Evolutionary conservation across 92 coral and sea anemone species (phyloP), one percentile per base, ranked within the genome.

Genomic region (Heteractis magnifica): DNA sequence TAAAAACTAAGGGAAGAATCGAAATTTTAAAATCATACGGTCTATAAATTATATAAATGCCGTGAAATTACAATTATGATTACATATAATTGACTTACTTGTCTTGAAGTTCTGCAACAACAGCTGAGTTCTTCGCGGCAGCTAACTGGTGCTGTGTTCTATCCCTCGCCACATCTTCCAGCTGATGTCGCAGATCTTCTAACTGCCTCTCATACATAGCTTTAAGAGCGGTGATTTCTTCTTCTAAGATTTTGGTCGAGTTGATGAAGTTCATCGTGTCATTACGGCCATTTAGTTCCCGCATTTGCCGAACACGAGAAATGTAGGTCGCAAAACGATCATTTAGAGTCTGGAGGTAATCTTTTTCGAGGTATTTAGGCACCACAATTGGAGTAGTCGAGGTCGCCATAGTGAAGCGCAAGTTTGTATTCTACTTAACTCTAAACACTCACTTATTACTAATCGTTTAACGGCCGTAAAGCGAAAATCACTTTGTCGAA

Each of bases 301-400:
- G 95, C 98, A 95, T 94, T 87, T 94, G 95, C 41, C 98, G 88
- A 51, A 95, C 98, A 49, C 98, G 98, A 18, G 98, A 95, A 20
- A 95, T 88, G 79, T 95, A 95, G 76, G 94, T 79, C n/a, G 98
- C 89, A 81, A 95, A 95, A 53, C 98, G 95, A 84, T 95, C 98
- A 59, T 94, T 95, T 26, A 95, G 91, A 77, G 87, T 94, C 79
- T 94, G 93, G 12, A 95, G 88, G 79, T 94, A 91, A 55, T 94
- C 96, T 65, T 94, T 90, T 78, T 89, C 98, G 84, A 94, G 50
- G 84, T 91, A 90, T 74, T 93, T 95, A 9, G 95, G 94, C 8
- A 90, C 86, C 4, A 88, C 86, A 16, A 93, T 88, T 10, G 98
- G 91, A 1, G 94, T 90, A 23, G 90, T 81, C 62, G 86, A 64